Conservation (phyloP, 2,888 invertebrate species). For the Nomada ruficornis region DNA sequence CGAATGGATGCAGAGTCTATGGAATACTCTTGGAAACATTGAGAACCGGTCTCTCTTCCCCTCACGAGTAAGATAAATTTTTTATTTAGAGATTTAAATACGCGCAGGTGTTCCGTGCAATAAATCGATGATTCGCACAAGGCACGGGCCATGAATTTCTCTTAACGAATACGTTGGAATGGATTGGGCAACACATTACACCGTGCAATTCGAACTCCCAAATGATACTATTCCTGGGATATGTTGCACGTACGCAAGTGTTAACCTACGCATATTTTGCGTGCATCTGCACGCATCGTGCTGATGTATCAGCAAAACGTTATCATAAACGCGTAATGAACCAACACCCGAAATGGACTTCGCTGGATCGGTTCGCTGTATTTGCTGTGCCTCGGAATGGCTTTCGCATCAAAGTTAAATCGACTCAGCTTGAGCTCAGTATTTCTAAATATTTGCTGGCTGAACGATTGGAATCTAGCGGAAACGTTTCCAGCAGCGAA, state of each 20-base stretch:
- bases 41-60: not conserved
- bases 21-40: not conserved
- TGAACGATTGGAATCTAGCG: not conserved
- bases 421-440: slow-evolving; percentile 8
- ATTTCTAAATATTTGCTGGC: slow-evolving; percentile 35
- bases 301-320: no score
- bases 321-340: no score
- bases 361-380: not conserved
- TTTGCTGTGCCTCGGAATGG: slow-evolving; percentile 23
- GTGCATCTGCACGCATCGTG: no score
- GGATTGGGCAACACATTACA: no score
- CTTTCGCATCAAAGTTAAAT: slow-evolving; percentile 11
- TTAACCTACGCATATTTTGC: no score
- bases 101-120: not conserved
- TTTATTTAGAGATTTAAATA: no score
- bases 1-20: slow-evolving; percentile 13
- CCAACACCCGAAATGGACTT: no score
- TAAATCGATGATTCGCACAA: not conserved
- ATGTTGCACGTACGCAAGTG: no score
- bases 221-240: no score
- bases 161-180: no score
- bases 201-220: no score
- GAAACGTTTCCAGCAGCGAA: not conserved
- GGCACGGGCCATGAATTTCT: not conserved
- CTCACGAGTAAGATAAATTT: not conserved